phyloP scores from a whole-genome alignment of 1,140 invertebrate species.

The Bombus waltoni region DNA sequence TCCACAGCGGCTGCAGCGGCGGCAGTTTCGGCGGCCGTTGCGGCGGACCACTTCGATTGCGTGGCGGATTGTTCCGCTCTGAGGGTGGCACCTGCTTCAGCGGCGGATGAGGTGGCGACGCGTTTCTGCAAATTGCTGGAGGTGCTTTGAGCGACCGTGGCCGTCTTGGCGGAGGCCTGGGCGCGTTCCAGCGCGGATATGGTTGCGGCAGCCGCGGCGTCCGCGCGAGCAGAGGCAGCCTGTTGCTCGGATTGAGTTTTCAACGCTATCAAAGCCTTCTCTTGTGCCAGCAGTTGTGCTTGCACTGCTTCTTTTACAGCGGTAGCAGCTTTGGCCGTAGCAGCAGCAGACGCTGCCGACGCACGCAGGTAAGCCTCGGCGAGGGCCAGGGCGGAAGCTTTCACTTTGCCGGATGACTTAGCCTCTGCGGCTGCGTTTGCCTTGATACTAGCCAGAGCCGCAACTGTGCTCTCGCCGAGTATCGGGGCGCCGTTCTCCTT shows the following conservation, averaged over 20 bases:
- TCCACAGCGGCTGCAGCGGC: not conserved
- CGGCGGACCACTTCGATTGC: too few species aligned
- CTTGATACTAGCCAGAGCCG: not conserved
- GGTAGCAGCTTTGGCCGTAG: not conserved
- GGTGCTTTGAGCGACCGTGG: not conserved
- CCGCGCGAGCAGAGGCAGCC: slow-evolving; percentile 12
- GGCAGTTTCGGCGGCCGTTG: not conserved
- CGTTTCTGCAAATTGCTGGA: not conserved
- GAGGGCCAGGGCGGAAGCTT: not conserved
- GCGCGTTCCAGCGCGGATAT: not conserved
- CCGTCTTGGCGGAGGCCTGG: not conserved
- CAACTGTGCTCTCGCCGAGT: not conserved
- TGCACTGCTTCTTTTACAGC: not conserved
- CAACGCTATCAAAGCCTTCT: not conserved
- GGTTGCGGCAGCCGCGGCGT: not conserved
- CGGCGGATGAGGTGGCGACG: not conserved
- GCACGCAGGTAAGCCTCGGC: not conserved
- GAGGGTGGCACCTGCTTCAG: not conserved
- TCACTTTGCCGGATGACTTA: not conserved
- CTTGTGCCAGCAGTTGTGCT: not conserved
- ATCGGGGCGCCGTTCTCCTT: not conserved
- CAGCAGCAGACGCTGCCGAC: not conserved
- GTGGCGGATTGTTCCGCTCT: not conserved
- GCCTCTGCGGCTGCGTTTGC: not conserved
- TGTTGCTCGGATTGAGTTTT: not conserved